Evolutionary conservation across 2,113 vertebrate species (phyloP).

Genomic region (Hippolais icterina): DNA sequence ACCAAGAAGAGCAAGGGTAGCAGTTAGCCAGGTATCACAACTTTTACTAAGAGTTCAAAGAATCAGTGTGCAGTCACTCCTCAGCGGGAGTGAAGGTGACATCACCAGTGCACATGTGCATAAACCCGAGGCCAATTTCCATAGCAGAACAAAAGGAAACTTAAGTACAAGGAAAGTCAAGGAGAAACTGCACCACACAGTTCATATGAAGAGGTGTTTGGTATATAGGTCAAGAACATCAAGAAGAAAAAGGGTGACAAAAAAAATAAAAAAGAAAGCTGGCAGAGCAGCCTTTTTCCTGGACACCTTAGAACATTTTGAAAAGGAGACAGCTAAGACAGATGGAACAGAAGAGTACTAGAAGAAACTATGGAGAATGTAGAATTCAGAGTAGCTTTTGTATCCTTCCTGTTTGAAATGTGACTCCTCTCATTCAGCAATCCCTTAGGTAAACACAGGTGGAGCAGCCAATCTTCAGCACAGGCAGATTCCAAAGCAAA

Average conservation of each 20-base stretch:
- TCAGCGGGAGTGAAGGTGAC: neutral
- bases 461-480: neutral
- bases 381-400: neutral
- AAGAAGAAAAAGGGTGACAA: neutral
- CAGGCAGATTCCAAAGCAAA: neutral
- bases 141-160: neutral
- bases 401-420: neutral
- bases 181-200: neutral
- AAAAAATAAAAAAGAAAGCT: neutral
- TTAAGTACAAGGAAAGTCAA: neutral
- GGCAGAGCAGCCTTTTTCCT: neutral
- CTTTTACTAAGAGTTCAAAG: neutral
- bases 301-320: neutral
- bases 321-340: neutral
- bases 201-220: neutral
- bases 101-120: neutral
- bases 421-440: neutral
- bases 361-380: neutral
- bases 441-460: neutral
- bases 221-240: neutral
- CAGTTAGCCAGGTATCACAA: neutral
- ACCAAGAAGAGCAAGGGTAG: neutral
- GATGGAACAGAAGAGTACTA: neutral
- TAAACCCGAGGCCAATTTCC: neutral
- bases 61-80: neutral